Base-by-base conservation (phyloP, 2,888 invertebrate genomes). In the Cephus rjabovi region DNA sequence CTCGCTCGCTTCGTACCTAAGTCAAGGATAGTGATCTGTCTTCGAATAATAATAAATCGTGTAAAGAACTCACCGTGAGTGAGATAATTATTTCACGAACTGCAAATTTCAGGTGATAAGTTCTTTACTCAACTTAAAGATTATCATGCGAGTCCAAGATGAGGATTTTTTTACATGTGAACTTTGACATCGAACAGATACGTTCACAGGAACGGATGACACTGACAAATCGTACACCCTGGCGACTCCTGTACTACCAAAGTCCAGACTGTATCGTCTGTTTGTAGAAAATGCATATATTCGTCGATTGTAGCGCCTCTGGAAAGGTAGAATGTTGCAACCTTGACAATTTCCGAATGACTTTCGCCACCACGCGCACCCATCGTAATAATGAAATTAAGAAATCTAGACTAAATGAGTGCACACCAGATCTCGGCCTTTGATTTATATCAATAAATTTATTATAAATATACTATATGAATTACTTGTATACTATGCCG, bases 11-110 rank as follows among this genome's bases (percentile, higher is more conserved):
- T 84, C 81, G 82, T 76, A 84, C 83, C 79, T 76, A 75, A 79
- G 81, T 83, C 84, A 84, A 85, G 84, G 84, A 81, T 79, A 76
- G 70, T 76, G 74, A 68, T 69, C 74, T 77, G 70, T 77, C 79
- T 79, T 79, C 35, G 76, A 75, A 80, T 80, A 83, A 81, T 81
- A 85, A 83, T 80, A 74, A 79, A 70, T 70, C 78, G 73, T 76
- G 78, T 74, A 82, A 84, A 81, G 74, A 76, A 77, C 56, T 56
- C 56, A 56, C 56, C 23, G 56, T 2, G 56, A 56, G 23, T 2
- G 56, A 56, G 9, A 56, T 56, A 23, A 56, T 56, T 56, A 56
- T 56, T 56, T 23, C 0, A 56, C 23, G 56, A 56, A 23, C 56
- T 23, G 9, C 15, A 23, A 56, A 23, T 56, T 23, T 23, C 9